Evolutionary conservation across 2,797 vertebrate species (phyloP), one percentile per base, ranked within the genome.

Genomic region (Rhadinocentrus ornatus): DNA sequence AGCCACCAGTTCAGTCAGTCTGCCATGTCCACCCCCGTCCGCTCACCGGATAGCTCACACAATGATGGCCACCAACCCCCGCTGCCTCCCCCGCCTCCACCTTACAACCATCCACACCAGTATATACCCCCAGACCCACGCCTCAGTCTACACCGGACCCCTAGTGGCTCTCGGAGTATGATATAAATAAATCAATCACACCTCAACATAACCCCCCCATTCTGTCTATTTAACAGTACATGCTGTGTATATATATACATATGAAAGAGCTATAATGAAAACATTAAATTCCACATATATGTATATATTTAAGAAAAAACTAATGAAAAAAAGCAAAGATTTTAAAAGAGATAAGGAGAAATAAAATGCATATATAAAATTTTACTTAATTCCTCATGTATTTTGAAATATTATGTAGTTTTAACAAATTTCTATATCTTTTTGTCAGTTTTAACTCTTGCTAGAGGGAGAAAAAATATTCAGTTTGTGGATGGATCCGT

Each of bases 101-200:
- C 97, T 71, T 98, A 98, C 91, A 96, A 98, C 93, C 97, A 97
- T 85, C 97, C 97, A 0, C 97, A 98, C 89, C 97, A 98, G 85
- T 98, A 96, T 61, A 97, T 96, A 52, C 96, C 97, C 0, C 97
- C 97, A 0, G 96, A 96, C 85, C 95, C 96, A 57, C 93, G 95
- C 85, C 95, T 98, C 90, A 93, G 94, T 88, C 94, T 95, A 75
- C 96, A 97, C 80, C 95, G 97, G 93, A 96, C 96, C 86, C 96
- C 97, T 81, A 97, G 96, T 24, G 96, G 96, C 84, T 97, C 97
- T 32, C 95, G 95, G 85, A 98, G 96, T 92, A 96, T 99, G 59
- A 95, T 99, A 91, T 99, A 96, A 91, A 92, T 81, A 91, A 59
- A 70, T 66, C 0, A 3, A 44, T 52, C 81, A 80, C 50, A 34